Conservation (phyloP, 2,797 vertebrate genomes). For the Trachurus trachurus region DNA sequence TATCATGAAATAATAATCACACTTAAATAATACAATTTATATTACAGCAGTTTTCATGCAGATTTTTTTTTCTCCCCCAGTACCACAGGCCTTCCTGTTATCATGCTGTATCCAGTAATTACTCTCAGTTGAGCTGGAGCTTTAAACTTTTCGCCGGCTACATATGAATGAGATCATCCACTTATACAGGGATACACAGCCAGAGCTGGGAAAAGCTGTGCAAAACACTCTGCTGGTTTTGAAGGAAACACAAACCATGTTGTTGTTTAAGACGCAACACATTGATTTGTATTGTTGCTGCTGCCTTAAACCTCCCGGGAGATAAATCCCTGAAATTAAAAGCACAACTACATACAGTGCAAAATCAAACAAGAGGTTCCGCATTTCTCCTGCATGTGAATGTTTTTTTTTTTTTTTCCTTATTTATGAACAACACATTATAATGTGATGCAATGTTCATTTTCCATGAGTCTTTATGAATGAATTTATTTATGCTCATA, state of each 20-base stretch:
- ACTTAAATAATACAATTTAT: neutral
- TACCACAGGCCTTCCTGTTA: constrained; percentile 5
- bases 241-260: constrained; percentile 34
- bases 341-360: neutral
- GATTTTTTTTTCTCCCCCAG: neutral
- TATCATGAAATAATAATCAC: neutral
- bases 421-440: constrained; percentile 8
- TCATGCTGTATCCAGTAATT: constrained; percentile 33
- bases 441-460: neutral
- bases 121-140: constrained; percentile 42
- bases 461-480: constrained; percentile 1
- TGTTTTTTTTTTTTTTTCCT: neutral
- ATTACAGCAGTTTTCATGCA: neutral
- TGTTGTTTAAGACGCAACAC: constrained; percentile 24
- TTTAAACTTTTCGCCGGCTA: constrained; percentile 29
- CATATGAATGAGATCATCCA: constrained; percentile 43
- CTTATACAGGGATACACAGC: constrained; percentile 19
- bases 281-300: constrained; percentile 31
- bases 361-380: constrained; percentile 9
- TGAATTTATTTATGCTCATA: constrained; percentile 7
- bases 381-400: neutral
- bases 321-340: constrained; percentile 2
- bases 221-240: constrained; percentile 20
- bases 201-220: neutral
- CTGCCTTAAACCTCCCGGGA: constrained; percentile 11